Conservation (phyloP, 2,888 invertebrate species). For the Microdon myrmicae region DNA sequence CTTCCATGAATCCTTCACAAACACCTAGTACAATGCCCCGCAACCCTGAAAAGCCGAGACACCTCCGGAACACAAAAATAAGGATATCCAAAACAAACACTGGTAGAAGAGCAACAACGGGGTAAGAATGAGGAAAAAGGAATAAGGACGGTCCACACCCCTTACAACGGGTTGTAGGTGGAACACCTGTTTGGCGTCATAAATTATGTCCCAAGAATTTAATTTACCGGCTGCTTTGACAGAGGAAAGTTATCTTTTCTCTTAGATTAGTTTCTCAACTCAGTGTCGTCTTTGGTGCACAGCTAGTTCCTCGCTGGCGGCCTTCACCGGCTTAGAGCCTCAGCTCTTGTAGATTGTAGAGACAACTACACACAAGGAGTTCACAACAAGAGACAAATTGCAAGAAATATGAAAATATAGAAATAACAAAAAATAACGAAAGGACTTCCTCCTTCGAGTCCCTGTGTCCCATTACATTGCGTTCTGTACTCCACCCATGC, state of each 20-base stretch:
- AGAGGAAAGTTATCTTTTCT: conserved; percentile 52
- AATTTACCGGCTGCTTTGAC: conserved; percentile 55
- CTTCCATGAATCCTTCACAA: conserved; percentile 12
- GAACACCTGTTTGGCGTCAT: conserved; percentile 61
- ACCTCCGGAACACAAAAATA: conserved; percentile 1
- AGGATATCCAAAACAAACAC: conserved; percentile 6
- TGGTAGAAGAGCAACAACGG: too few species aligned
- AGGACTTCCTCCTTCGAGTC: neutral
- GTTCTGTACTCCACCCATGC: too few species aligned
- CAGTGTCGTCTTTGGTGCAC: too few species aligned
- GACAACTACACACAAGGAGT: conserved; percentile 29
- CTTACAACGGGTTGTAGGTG: conserved; percentile 33
- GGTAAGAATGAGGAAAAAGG: too few species aligned
- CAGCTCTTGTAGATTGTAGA: conserved; percentile 19
- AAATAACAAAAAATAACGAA: conserved; percentile 9
- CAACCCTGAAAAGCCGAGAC: neutral
- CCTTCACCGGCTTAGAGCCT: conserved; percentile 10
- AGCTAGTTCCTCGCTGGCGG: neutral
- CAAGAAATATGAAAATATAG: conserved; percentile 22
- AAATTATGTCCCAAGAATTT: conserved; percentile 60
- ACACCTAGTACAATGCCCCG: conserved; percentile 7
- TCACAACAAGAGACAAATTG: conserved; percentile 52
- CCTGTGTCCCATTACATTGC: too few species aligned
- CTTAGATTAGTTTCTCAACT: conserved; percentile 48
- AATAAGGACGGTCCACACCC: too few species aligned